Evolutionary conservation across 2,888 invertebrate species (phyloP).

Genomic region (Heliconius hortense): DNA sequence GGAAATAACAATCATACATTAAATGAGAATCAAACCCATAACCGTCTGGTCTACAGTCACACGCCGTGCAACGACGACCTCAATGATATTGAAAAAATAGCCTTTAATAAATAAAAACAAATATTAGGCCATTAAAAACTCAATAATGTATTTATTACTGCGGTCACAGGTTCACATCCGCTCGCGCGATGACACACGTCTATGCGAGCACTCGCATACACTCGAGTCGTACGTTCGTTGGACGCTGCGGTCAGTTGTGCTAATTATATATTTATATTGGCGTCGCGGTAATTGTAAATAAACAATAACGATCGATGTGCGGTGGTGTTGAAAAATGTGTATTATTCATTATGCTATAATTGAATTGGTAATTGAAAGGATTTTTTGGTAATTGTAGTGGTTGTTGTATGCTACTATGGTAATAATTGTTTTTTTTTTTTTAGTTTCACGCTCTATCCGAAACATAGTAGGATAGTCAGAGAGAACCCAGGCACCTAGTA

Average conservation of each 20-base stretch:
- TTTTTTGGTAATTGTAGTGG: background rate
- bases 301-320: conserved; percentile 35
- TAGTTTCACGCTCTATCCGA: too few species aligned
- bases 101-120: too few species aligned
- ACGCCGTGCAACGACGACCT: background rate
- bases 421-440: too few species aligned
- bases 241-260: conserved; percentile 29
- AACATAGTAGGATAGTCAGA: too few species aligned
- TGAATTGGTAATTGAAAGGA: background rate
- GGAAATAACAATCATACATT: too few species aligned
- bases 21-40: too few species aligned
- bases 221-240: background rate
- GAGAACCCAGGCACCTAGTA: too few species aligned
- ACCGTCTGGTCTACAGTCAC: background rate
- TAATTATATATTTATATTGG: conserved; percentile 39
- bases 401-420: background rate
- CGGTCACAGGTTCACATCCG: conserved; percentile 26
- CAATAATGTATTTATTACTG: conserved; percentile 28
- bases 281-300: conserved; percentile 37
- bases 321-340: conserved; percentile 23
- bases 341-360: background rate
- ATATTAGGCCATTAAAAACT: background rate
- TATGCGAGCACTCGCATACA: background rate
- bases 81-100: background rate
- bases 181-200: conserved; percentile 32